phyloP scores from a whole-genome alignment of 2,888 invertebrate genomes.

The Tipula lateralis region DNA sequence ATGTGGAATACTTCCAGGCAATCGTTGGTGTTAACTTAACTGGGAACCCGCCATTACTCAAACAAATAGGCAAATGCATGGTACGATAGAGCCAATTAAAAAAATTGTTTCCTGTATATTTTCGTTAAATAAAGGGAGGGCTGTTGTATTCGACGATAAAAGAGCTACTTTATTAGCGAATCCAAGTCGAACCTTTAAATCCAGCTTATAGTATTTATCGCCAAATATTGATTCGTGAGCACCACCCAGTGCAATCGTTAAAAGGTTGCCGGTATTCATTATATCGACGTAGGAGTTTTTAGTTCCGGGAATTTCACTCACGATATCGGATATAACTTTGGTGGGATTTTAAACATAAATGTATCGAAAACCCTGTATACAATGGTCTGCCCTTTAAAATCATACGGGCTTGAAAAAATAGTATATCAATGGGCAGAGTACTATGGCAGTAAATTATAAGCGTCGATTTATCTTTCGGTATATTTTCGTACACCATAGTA shows the following conservation, averaged over 20 bases:
- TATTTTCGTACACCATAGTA: conserved; percentile 67
- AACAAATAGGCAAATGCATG: conserved; percentile 83
- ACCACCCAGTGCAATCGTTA: conserved; percentile 94
- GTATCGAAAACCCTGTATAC: conserved; percentile 90
- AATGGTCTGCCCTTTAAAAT: conserved; percentile 69
- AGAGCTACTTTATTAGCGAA: conserved; percentile 96
- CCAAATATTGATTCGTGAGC: conserved; percentile 96
- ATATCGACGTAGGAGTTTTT: conserved; percentile 81
- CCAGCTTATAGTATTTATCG: conserved; percentile 78
- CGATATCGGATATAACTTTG: conserved; percentile 54
- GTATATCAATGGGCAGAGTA: conserved; percentile 92
- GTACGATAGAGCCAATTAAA: conserved; percentile 67
- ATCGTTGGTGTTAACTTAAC: conserved; percentile 88
- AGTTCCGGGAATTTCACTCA: conserved; percentile 84
- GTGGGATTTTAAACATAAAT: conserved; percentile 89
- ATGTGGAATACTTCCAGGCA: conserved; percentile 81
- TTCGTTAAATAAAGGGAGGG: conserved; percentile 94
- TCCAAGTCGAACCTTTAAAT: conserved; percentile 90
- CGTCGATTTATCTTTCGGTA: conserved; percentile 79
- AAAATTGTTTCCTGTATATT: conserved; percentile 92
- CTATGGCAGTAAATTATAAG: conserved; percentile 96
- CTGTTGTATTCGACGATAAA: conserved; percentile 83
- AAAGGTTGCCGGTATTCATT: conserved; percentile 77
- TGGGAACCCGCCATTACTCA: conserved; percentile 96
- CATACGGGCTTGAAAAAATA: conserved; percentile 83